These are phyloP conservation scores for Caretta caretta DNA, from an alignment of 2,113 vertebrate genomes.

Conservation along the genomic window DNA sequence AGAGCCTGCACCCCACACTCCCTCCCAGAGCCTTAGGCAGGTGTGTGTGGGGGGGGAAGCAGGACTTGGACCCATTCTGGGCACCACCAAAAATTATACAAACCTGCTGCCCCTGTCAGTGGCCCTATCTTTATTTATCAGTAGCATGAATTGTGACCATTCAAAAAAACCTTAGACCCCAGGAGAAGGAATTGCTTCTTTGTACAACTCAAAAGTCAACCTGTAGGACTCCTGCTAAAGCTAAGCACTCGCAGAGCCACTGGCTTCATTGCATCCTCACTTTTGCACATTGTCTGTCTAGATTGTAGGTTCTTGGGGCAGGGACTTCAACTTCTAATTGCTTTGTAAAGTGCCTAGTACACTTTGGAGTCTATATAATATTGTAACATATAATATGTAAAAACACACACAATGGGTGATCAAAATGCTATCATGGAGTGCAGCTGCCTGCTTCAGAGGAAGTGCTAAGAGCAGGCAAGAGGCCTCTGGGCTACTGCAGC, in stretches of 20 bases:
- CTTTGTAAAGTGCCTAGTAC: rapidly evolving
- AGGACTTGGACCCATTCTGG: no score
- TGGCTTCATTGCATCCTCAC: rapidly evolving
- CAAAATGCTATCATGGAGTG: rapidly evolving
- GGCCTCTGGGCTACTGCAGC: background rate
- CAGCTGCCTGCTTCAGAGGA: background rate
- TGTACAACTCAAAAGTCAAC: rapidly evolving
- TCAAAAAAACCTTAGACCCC: background rate
- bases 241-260: rapidly evolving
- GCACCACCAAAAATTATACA: no score
- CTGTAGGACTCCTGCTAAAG: background rate
- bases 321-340: background rate
- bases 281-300: rapidly evolving
- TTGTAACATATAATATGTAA: no score
- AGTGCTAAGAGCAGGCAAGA: rapidly evolving
- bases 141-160: background rate
- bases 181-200: background rate
- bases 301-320: background rate
- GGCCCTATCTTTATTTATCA: background rate
- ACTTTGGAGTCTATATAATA: rapidly evolving
- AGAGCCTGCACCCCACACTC: no score
- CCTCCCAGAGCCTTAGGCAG: no score
- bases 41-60: no score
- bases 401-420: background rate
- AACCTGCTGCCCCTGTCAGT: no score